These are phyloP conservation scores for Tragelaphus buxtoni DNA, from an alignment of 2,113 vertebrate genomes.

Conservation along the genomic window DNA sequence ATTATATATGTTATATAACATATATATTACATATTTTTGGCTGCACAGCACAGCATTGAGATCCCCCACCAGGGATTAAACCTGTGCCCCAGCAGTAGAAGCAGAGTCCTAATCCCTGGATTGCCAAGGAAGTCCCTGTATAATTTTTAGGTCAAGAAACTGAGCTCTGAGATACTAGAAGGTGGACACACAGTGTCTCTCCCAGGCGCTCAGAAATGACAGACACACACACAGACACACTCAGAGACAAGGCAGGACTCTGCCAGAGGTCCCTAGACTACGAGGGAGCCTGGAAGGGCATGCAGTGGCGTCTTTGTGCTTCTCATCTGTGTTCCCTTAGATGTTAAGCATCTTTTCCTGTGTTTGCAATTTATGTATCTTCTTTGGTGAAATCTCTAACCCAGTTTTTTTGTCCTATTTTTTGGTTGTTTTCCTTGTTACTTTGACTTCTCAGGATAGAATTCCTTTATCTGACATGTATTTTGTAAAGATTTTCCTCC, in stretches of 20 bases:
- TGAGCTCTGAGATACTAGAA: not conserved
- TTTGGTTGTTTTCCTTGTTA: not conserved
- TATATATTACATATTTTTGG: not conserved
- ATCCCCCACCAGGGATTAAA: not conserved
- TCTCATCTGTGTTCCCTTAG: not conserved
- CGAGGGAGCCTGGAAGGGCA: not conserved
- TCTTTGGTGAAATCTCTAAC: not conserved
- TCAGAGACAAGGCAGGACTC: not conserved
- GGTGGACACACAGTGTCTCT: accelerated
- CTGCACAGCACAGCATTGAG: not conserved
- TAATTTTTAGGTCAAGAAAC: not conserved
- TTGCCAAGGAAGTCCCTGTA: not conserved
- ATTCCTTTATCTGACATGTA: not conserved
- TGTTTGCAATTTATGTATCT: not conserved
- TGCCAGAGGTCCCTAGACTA: not conserved
- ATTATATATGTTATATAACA: not conserved
- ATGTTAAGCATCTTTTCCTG: no score
- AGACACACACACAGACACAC: not conserved
- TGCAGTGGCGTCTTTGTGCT: accelerated
- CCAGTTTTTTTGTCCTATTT: not conserved
- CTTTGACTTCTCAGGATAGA: not conserved
- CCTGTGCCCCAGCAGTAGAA: not conserved
- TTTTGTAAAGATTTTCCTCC: not conserved
- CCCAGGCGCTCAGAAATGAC: not conserved
- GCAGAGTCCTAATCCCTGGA: not conserved